Evolutionary conservation across 2,888 invertebrate genomes (phyloP).

Genomic region (Caradrina clavipalpis): DNA sequence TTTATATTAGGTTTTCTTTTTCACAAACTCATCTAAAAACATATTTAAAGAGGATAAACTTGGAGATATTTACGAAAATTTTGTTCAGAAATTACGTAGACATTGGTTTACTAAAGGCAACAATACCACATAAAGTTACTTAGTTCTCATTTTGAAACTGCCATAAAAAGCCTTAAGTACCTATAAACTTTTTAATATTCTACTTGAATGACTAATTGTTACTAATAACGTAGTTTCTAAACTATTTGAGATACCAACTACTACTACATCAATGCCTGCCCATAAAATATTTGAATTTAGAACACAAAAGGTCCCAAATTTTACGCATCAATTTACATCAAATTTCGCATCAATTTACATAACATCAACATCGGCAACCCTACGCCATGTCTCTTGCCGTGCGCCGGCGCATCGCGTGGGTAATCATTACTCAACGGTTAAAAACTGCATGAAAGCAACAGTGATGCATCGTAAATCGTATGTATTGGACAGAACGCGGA

Average conservation of each 20-base stretch:
- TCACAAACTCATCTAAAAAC: too few species aligned
- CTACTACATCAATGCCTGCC: too few species aligned
- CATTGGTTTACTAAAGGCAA: too few species aligned
- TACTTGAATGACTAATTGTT: too few species aligned
- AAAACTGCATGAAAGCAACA: slow-evolving; percentile 84
- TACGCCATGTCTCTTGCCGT: slow-evolving; percentile 62
- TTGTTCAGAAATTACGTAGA: too few species aligned
- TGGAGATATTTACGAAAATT: too few species aligned
- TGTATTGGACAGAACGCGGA: slow-evolving; percentile 74
- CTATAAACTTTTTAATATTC: too few species aligned
- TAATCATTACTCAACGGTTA: slow-evolving; percentile 75
- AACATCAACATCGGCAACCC: slow-evolving; percentile 47
- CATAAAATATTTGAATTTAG: background rate
- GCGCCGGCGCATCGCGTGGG: slow-evolving; percentile 79
- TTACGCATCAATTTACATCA: slow-evolving; percentile 27
- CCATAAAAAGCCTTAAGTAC: background rate
- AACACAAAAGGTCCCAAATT: background rate
- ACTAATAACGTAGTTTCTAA: too few species aligned
- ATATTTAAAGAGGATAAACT: too few species aligned
- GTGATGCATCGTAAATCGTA: slow-evolving; percentile 78
- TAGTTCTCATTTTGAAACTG: background rate
- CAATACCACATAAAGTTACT: too few species aligned
- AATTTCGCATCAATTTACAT: slow-evolving; percentile 33
- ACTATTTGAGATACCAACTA: too few species aligned
- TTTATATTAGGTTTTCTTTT: too few species aligned